These are phyloP conservation scores for Chironomus tentans DNA, from an alignment of 2,888 invertebrate genomes.

Conservation along the genomic window DNA sequence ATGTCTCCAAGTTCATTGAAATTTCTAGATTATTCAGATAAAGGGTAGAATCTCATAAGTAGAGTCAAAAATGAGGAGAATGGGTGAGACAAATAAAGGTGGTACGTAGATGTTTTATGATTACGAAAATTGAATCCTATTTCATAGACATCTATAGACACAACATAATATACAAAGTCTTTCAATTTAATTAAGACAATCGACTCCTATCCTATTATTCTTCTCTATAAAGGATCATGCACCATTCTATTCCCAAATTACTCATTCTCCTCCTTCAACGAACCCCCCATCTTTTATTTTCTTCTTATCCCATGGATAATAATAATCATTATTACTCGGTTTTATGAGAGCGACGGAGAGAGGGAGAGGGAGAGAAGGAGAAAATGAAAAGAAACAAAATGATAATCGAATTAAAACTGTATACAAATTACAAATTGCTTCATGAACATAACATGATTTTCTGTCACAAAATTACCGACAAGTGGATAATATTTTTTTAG, in stretches of 20 bases:
- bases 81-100: background rate
- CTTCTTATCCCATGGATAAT: no score
- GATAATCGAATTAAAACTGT: slow-evolving; percentile 24
- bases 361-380: background rate
- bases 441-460: slow-evolving; percentile 16
- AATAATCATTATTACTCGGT: no score
- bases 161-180: background rate
- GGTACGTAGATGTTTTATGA: background rate
- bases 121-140: background rate
- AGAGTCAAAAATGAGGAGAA: no score
- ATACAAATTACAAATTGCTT: slow-evolving; percentile 17
- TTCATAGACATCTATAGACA: background rate
- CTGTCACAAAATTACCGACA: slow-evolving; percentile 1
- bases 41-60: no score
- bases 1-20: no score
- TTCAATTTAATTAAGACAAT: slow-evolving; percentile 20
- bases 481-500: background rate
- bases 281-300: background rate
- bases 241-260: background rate
- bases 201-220: background rate
- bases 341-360: background rate
- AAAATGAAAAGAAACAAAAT: background rate
- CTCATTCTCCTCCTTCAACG: background rate
- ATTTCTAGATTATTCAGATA: no score
- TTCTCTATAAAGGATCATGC: background rate